Conservation (phyloP, 2,888 invertebrate genomes). For the Tenthredo mesomela region DNA sequence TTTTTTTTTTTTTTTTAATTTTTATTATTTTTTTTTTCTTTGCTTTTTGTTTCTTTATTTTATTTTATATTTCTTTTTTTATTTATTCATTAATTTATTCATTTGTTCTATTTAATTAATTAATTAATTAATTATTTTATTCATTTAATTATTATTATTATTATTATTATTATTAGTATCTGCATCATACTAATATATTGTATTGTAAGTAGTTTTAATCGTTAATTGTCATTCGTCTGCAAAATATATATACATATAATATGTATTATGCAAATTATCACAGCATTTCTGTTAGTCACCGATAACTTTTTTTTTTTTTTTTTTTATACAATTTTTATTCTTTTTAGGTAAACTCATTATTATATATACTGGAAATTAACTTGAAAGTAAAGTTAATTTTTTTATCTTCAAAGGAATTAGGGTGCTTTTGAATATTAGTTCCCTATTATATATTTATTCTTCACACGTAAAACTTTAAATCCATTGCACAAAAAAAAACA, state of each 20-base stretch:
- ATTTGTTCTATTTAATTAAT: not conserved
- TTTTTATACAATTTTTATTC: not conserved
- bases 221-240: not conserved
- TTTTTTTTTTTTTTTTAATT: constrained; percentile 34
- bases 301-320: not conserved
- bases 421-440: not conserved
- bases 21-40: constrained; percentile 20
- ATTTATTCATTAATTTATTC: not conserved
- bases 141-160: not conserved
- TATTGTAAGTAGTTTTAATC: constrained; percentile 24
- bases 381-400: not conserved
- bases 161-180: not conserved
- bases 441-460: not conserved
- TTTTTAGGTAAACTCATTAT: not conserved
- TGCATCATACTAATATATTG: not conserved
- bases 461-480: not conserved
- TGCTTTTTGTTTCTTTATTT: not conserved
- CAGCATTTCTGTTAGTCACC: constrained; percentile 33
- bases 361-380: not conserved
- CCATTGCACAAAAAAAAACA: not conserved
- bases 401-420: not conserved
- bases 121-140: not conserved
- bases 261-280: constrained; percentile 10
- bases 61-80: not conserved
- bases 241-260: not conserved